Evolutionary conservation across 2,888 invertebrate genomes (phyloP), one percentile per base, ranked within the genome.

Genomic region (Andrena camellia): DNA sequence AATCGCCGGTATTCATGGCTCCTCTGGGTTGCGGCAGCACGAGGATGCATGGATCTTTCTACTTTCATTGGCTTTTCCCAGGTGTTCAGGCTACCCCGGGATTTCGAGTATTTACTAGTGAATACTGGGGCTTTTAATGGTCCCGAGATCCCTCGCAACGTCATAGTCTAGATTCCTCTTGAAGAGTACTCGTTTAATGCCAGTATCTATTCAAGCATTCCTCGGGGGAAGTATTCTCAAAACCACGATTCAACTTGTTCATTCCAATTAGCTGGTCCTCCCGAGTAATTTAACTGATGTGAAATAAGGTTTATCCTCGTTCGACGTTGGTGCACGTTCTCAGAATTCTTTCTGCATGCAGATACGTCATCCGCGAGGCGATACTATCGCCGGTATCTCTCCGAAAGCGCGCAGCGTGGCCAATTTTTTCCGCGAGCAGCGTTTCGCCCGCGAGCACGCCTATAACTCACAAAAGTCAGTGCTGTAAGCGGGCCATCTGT

Each of bases 401-500:
- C 17, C n/a, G 20, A 31, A 20, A n/a, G 17, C 26, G 52, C 10
- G 54, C 68, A 8, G 26, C 35, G 31, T 35, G 57, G 23, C 4
- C 13, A 79, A 67, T 71, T 81, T 81, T 78, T 70, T 26, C 66
- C 60, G 64, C 75, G 17, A 63, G 62, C 75, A 42, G 23, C 60
- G 26, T 63, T 64, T 35, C 8, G 20, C 52, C n/a, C 42, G 35
- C 64, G 72, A 31, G 20, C 26, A 80, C 83, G 78, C 81, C 85
- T 81, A 90, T 90, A 90, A 89, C 79, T 90, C 90, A 87, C 70
- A 80, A 83, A 86, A 86, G 82, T 84, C 83, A 29, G 80, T 67
- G 80, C 73, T 69, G 83, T 75, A 57, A 57, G 33, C 79, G 66
- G 78, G 81, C 73, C 85, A 89, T 90, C 86, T 86, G 84, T 84